These are phyloP conservation scores for Hirtodrosophila duncani DNA, from an alignment of 2,888 invertebrate genomes.

Conservation along the genomic window DNA sequence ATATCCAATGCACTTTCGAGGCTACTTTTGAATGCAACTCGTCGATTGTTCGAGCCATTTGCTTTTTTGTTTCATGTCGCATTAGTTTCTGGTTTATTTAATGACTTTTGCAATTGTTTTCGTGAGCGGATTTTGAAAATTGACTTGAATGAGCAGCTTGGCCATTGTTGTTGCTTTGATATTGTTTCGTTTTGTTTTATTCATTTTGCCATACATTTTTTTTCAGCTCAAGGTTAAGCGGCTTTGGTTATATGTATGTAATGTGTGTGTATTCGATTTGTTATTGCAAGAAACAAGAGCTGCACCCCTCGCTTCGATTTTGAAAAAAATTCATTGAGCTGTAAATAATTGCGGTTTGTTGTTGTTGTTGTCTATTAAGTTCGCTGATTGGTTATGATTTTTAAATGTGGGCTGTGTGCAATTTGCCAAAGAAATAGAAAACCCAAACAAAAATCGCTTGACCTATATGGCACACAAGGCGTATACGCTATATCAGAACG, in stretches of 20 bases:
- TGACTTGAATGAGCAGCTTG: conserved; percentile 49
- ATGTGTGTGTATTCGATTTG: conserved; percentile 57
- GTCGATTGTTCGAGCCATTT: conserved; percentile 36
- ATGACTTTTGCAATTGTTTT: conserved; percentile 71
- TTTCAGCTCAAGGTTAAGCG: conserved; percentile 62
- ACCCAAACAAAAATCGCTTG: conserved; percentile 22
- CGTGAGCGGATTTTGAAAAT: conserved; percentile 72
- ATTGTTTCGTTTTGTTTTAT: conserved; percentile 16
- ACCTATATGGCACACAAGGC: conserved; percentile 40
- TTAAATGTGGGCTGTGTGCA: conserved; percentile 59
- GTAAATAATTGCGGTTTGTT: conserved; percentile 61
- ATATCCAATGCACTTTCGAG: conserved; percentile 43
- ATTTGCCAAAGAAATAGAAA: conserved; percentile 38
- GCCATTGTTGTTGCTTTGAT: conserved; percentile 27
- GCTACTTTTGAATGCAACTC: conserved; percentile 61
- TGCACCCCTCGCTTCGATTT: conserved; percentile 33
- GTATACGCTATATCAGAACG: conserved; percentile 37
- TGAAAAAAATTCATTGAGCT: conserved; percentile 63
- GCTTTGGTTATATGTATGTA: too few species aligned
- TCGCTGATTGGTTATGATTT: conserved; percentile 59
- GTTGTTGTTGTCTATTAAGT: conserved; percentile 38
- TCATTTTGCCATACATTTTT: conserved; percentile 24
- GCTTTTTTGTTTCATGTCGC: conserved; percentile 40
- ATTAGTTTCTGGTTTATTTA: conserved; percentile 70
- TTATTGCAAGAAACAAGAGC: conserved; percentile 66